Conservation (phyloP, 2,888 invertebrate genomes). For the Hypselothyrea guttata region DNA sequence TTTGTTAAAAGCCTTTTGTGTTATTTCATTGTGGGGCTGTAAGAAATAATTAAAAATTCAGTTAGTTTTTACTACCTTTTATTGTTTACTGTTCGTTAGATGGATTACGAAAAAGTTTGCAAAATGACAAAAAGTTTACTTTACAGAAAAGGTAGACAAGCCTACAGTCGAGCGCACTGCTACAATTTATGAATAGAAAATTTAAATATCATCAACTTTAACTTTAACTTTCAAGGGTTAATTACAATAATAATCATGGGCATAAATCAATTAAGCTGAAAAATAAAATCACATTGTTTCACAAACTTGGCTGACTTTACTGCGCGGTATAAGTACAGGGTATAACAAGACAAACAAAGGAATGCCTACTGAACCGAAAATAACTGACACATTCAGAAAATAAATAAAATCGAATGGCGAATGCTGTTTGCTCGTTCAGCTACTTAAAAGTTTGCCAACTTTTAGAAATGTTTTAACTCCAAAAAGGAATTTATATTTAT, state of each 20-base stretch:
- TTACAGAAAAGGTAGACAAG: no score
- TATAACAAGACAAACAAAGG: conserved; percentile 38
- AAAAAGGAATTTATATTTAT: conserved; percentile 14
- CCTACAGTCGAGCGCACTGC: not conserved
- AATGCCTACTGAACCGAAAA: conserved; percentile 26
- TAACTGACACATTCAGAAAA: conserved; percentile 12
- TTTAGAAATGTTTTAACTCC: conserved; percentile 36
- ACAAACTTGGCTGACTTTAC: no score
- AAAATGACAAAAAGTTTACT: conserved; percentile 61
- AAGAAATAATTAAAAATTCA: conserved; percentile 69
- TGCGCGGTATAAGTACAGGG: not conserved
- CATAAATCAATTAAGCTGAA: no score
- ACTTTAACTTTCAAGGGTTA: no score
- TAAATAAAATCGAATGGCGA: conserved; percentile 10
- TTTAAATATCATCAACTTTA: no score
- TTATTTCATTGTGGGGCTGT: conserved; percentile 34
- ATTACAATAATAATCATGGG: no score
- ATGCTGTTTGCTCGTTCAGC: conserved; percentile 22
- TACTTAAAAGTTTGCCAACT: conserved; percentile 44
- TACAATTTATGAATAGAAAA: no score
- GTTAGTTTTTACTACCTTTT: conserved; percentile 58
- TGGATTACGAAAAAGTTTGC: conserved; percentile 45
- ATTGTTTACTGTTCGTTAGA: conserved; percentile 59
- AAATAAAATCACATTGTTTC: no score
- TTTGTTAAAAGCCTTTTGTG: conserved; percentile 20